A percentile compares a stretch with the other conserved stretches of the same genome.
phyloP scores from a whole-genome alignment of 2,113 vertebrate species.

The Aphelocoma coerulescens region DNA sequence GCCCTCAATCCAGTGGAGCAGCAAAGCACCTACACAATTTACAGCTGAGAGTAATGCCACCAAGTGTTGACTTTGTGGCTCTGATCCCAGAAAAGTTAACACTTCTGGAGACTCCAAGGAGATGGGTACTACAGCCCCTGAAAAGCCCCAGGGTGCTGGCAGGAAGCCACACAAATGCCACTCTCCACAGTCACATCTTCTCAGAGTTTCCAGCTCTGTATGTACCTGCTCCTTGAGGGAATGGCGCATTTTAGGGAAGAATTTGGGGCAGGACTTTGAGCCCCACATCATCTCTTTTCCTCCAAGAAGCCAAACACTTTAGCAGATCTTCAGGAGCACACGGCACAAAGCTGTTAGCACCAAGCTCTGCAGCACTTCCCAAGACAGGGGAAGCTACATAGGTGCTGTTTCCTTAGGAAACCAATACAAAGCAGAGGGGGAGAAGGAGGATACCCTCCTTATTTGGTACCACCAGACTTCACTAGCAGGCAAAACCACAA shows the following conservation, averaged over 20 bases:
- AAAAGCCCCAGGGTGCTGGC: neutral
- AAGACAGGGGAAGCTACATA: neutral
- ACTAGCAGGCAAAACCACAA: neutral
- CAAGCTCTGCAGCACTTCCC: neutral
- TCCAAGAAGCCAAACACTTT: neutral
- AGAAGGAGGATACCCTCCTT: neutral
- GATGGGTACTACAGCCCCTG: neutral
- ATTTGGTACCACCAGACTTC: neutral
- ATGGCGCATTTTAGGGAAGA: rapidly evolving
- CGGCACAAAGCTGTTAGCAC: neutral
- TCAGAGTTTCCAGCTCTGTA: neutral
- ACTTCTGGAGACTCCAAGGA: neutral
- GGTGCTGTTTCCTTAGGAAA: neutral
- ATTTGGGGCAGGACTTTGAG: neutral
- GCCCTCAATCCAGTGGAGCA: neutral
- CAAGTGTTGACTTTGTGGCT: neutral
- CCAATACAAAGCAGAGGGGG: neutral
- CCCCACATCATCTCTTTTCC: neutral
- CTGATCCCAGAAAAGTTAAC: neutral
- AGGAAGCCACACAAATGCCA: neutral
- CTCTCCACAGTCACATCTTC: neutral
- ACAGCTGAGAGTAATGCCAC: neutral
- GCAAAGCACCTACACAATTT: neutral
- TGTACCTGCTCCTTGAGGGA: neutral
- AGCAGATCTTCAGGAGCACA: neutral